phyloP scores from a whole-genome alignment of 2,113 vertebrate species.

The Rhabdornis inornatus region DNA sequence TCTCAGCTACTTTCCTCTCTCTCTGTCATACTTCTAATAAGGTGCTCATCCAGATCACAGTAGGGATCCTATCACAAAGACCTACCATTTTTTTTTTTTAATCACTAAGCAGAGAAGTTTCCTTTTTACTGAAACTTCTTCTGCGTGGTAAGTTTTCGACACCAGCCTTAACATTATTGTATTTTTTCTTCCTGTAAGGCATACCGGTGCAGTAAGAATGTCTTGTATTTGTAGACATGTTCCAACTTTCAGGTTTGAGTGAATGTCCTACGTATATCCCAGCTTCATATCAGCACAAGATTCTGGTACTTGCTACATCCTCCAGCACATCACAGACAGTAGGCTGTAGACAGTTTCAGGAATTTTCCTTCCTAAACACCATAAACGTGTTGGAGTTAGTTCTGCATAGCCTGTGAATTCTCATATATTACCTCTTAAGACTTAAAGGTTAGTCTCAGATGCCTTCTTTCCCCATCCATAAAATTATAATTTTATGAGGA shows the following conservation, averaged over 20 bases:
- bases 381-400: neutral
- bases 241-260: neutral
- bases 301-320: neutral
- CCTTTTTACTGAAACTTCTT: neutral
- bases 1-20: neutral
- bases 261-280: neutral
- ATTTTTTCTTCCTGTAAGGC: neutral
- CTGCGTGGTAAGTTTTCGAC: neutral
- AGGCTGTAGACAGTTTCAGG: neutral
- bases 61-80: neutral
- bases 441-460: neutral
- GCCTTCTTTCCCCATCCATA: neutral
- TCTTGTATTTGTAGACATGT: neutral
- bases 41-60: neutral
- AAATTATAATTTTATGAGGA: neutral
- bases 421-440: neutral
- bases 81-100: neutral
- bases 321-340: neutral
- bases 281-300: neutral
- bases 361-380: neutral
- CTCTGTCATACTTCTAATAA: neutral
- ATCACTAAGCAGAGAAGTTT: neutral
- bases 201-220: fast-evolving
- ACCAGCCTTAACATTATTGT: neutral
- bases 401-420: neutral